A percentile compares a stretch with the other conserved stretches of the same genome.
These are phyloP conservation scores for Hoplias malabaricus DNA, from an alignment of 2,113 vertebrate genomes.

Conservation along the genomic window DNA sequence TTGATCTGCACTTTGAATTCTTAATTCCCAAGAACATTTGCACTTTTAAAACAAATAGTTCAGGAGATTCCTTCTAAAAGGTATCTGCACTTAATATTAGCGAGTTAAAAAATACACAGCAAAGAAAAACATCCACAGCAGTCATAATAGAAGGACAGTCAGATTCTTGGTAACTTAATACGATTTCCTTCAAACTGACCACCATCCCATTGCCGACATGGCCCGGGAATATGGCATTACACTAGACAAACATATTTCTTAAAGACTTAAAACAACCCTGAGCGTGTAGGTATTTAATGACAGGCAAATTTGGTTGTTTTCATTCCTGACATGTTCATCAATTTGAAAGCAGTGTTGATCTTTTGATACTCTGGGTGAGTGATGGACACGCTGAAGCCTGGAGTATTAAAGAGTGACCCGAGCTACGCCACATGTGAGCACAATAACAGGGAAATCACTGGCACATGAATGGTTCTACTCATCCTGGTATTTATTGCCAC, in stretches of 20 bases:
- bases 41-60: too few relatives aligned
- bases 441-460: neutral
- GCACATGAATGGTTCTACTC: conserved; percentile 35
- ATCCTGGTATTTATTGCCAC: conserved; percentile 33
- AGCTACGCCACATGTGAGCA: neutral
- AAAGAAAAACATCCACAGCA: conserved; percentile 15
- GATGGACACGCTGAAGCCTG: neutral
- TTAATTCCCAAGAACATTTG: too few relatives aligned
- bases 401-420: neutral
- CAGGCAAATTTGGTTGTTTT: neutral
- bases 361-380: neutral
- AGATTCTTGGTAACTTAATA: neutral
- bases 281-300: neutral
- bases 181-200: conserved; percentile 13
- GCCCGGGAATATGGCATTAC: neutral
- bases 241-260: neutral
- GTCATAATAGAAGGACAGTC: conserved; percentile 7
- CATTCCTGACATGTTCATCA: neutral
- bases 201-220: neutral
- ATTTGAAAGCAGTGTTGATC: neutral
- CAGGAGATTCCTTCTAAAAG: neutral
- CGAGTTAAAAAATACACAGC: neutral
- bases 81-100: neutral
- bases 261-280: conserved; percentile 12
- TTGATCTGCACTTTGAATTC: too few relatives aligned